A percentile compares a stretch with the other conserved stretches of the same genome.
These are phyloP conservation scores for Siphonodentalium dalli DNA, from an alignment of 2,888 invertebrate species.

Conservation along the genomic window DNA sequence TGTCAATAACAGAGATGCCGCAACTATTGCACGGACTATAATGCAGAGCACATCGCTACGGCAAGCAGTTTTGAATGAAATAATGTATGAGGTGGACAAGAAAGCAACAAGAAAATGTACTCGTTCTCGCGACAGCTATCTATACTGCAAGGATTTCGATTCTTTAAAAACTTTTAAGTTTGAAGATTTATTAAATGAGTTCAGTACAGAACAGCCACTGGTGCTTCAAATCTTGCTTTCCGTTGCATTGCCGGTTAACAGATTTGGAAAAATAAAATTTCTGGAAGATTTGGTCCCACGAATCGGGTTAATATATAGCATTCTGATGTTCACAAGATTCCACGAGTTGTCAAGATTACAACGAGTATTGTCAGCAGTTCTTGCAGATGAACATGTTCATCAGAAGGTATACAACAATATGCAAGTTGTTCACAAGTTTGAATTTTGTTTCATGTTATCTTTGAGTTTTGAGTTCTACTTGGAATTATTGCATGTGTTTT, in stretches of 20 bases:
- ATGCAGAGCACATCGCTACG: too few species aligned
- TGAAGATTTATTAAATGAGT: neutral
- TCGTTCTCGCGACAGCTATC: conserved; percentile 2
- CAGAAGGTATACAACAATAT: conserved; percentile 9
- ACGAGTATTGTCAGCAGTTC: neutral
- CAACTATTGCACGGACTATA: too few species aligned
- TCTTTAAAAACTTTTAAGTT: conserved; percentile 1
- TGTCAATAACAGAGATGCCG: too few species aligned
- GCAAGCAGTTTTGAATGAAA: too few species aligned
- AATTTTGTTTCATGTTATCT: too few species aligned
- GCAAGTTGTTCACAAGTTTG: too few species aligned
- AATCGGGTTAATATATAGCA: conserved; percentile 1
- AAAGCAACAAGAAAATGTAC: too few species aligned
- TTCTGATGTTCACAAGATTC: conserved; percentile 3
- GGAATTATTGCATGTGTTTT: too few species aligned
- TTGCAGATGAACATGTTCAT: conserved; percentile 2
- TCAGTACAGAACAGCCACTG: neutral
- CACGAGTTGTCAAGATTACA: neutral
- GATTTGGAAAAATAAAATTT: too few species aligned
- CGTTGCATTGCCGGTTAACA: neutral
- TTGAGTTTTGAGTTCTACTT: too few species aligned
- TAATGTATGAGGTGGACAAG: too few species aligned
- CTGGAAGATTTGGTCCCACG: too few species aligned
- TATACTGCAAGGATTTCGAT: neutral
- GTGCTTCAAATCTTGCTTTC: neutral